Conservation (phyloP, 2,113 vertebrate species). For the Narcine bancroftii region DNA sequence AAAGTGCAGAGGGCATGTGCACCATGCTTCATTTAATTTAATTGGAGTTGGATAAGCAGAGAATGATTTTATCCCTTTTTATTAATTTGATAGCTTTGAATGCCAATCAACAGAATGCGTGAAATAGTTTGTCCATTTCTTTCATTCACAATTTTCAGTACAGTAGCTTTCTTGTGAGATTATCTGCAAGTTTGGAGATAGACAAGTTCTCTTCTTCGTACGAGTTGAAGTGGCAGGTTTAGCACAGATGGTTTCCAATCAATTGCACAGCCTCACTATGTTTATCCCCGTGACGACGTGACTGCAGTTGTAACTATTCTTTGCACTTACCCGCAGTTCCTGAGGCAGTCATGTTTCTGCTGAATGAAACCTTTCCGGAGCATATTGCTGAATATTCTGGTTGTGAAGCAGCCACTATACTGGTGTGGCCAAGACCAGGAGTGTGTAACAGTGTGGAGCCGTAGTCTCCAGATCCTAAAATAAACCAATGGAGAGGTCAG, state of each 20-base stretch:
- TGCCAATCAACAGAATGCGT: not conserved
- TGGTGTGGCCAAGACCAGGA: not conserved
- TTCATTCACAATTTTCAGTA: not conserved
- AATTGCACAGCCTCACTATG: not conserved
- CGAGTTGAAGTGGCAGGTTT: not conserved
- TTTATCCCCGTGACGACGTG: not conserved
- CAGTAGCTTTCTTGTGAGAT: not conserved
- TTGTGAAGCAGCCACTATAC: not conserved
- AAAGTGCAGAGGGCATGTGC: not conserved
- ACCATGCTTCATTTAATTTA: not conserved
- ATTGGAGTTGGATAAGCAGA: not conserved
- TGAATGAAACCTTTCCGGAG: not conserved
- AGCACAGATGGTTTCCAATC: not conserved
- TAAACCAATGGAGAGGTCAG: no score
- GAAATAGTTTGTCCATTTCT: not conserved
- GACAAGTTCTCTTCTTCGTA: not conserved
- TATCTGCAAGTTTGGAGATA: not conserved
- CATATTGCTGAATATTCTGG: not conserved
- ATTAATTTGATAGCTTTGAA: not conserved
- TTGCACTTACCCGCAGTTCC: not conserved
- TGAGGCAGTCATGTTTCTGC: not conserved
- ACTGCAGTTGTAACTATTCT: not conserved
- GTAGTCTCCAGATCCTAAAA: no score
- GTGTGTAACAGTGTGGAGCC: not conserved
- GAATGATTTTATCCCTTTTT: not conserved